Percentiles rank a stretch among this genome's conserved stretches.
phyloP scores from a whole-genome alignment of 2,888 invertebrate genomes.

The Spicauda simplicius region DNA sequence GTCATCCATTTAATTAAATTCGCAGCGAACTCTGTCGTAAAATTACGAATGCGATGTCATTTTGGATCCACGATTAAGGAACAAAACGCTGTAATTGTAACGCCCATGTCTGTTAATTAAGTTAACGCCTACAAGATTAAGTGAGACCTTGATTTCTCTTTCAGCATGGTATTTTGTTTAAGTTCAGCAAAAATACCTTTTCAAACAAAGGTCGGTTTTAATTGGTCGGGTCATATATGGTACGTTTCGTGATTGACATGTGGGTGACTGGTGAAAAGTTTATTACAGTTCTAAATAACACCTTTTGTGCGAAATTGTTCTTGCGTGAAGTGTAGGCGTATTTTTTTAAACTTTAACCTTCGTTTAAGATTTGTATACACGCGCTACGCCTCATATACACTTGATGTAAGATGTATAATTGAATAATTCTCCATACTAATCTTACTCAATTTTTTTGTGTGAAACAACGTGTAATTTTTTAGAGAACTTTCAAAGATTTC shows the following conservation, averaged over 20 bases:
- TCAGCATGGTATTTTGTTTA: constrained; percentile 30
- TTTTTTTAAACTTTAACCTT: constrained; percentile 10
- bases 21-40: constrained; percentile 14
- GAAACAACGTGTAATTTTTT: neutral
- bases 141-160: constrained; percentile 32
- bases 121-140: constrained; percentile 28
- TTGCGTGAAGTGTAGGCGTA: constrained; percentile 17
- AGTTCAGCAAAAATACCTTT: constrained; percentile 34
- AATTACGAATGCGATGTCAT: constrained; percentile 17
- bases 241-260: constrained; percentile 4
- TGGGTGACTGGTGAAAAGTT: constrained; percentile 26
- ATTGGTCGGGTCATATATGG: constrained; percentile 40
- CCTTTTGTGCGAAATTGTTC: constrained; percentile 21
- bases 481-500: neutral
- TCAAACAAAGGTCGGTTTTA: constrained; percentile 47
- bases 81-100: constrained; percentile 18
- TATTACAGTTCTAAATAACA: constrained; percentile 18
- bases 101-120: constrained; percentile 31
- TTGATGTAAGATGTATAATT: constrained; percentile 28
- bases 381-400: neutral
- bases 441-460: neutral
- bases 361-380: constrained; percentile 1
- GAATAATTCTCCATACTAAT: constrained; percentile 19
- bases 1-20: constrained; percentile 17
- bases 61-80: constrained; percentile 11